phyloP scores from a whole-genome alignment of 2,113 vertebrate species.

The Apodemus sylvaticus region DNA sequence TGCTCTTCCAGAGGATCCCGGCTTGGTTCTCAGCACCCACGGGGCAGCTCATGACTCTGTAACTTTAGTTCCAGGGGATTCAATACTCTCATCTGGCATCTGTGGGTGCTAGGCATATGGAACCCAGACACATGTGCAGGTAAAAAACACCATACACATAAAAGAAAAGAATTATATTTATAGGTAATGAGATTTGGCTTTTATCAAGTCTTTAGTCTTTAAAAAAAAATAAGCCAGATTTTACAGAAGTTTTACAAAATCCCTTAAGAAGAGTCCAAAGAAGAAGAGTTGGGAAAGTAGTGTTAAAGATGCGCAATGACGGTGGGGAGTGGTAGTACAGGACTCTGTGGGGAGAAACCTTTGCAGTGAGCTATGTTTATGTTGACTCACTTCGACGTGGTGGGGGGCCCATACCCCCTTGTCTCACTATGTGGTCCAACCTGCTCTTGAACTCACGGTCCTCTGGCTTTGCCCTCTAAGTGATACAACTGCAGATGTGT shows the following conservation, averaged over 20 bases:
- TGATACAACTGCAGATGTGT: not conserved
- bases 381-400: not conserved
- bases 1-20: not conserved
- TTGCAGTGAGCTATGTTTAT: not conserved
- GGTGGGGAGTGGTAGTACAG: not conserved
- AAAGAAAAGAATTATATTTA: not conserved
- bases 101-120: not conserved
- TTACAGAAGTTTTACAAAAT: not conserved
- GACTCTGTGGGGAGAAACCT: not conserved
- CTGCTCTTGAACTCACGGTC: not conserved
- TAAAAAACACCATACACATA: not conserved
- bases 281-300: not conserved
- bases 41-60: not conserved
- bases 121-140: not conserved
- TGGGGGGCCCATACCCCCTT: no score
- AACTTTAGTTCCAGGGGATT: not conserved
- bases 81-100: not conserved
- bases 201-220: conserved; percentile 2
- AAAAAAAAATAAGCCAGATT: not conserved
- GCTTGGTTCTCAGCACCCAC: not conserved
- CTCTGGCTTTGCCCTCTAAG: not conserved
- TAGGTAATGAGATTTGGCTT: conserved; percentile 14
- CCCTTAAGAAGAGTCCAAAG: not conserved
- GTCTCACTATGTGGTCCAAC: not conserved
- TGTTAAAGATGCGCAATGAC: not conserved